These are phyloP conservation scores for Pelodiscus sinensis DNA, from an alignment of 2,113 vertebrate species.

Conservation along the genomic window DNA sequence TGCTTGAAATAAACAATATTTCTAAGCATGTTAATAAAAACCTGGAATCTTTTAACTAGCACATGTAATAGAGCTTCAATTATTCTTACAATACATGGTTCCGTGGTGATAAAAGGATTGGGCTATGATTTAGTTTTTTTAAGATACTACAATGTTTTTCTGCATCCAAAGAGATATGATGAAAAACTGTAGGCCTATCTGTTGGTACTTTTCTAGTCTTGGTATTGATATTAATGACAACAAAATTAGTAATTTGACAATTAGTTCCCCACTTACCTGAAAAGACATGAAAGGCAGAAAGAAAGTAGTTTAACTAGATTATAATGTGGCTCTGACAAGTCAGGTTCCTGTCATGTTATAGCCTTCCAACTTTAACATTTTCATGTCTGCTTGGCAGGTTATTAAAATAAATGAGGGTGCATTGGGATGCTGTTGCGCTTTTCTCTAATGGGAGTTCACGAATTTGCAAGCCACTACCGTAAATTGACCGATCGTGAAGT, in stretches of 20 bases:
- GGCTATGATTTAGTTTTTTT: conserved; percentile 33
- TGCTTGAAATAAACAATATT: conserved; percentile 67
- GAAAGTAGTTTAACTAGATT: conserved; percentile 88
- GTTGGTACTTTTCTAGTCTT: conserved; percentile 61
- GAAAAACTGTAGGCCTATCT: conserved; percentile 44
- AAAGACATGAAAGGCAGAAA: conserved; percentile 81
- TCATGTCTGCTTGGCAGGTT: conserved; percentile 98
- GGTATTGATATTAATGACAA: conserved; percentile 83
- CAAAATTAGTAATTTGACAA: conserved; percentile 87
- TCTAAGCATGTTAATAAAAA: conserved; percentile 64
- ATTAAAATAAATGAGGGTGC: conserved; percentile 99
- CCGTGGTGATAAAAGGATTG: background rate
- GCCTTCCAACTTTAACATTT: conserved; percentile 93
- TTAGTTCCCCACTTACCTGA: conserved; percentile 85
- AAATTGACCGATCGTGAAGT: conserved; percentile 92
- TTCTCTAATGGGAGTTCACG: conserved; percentile 90
- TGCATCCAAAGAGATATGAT: conserved; percentile 36
- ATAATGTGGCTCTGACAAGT: conserved; percentile 92
- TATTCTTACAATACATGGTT: conserved; percentile 53
- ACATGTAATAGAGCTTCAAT: conserved; percentile 45
- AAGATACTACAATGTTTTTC: conserved; percentile 42
- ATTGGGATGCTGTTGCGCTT: conserved; percentile 84
- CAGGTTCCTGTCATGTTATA: conserved; percentile 92
- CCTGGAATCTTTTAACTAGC: conserved; percentile 46
- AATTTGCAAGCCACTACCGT: conserved; percentile 86